A percentile compares a stretch with the other conserved stretches of the same genome.
Conservation (phyloP, 1,140 invertebrate species). For the Wiebesia pumilae region DNA sequence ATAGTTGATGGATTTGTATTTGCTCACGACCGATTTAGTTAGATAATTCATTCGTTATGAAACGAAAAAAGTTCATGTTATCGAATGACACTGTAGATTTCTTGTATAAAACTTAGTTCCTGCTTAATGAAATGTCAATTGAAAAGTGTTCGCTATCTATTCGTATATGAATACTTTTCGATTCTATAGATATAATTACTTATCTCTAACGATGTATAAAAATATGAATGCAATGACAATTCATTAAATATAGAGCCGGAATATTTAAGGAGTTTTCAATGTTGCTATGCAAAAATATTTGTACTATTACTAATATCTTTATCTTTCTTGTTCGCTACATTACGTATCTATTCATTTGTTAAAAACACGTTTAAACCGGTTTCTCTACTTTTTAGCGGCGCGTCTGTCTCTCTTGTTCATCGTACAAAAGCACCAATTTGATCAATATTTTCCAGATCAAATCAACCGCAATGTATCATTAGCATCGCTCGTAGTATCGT, state of each 20-base stretch:
- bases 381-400: background rate
- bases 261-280: background rate
- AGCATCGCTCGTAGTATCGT: background rate
- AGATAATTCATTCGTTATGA: no score
- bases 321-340: background rate
- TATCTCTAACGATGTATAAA: background rate
- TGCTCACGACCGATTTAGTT: no score
- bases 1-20: no score
- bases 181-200: no score
- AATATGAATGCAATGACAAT: background rate
- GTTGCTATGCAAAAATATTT: background rate
- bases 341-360: background rate
- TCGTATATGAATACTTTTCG: no score
- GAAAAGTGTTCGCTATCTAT: no score
- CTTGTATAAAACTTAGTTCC: no score
- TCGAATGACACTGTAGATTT: no score
- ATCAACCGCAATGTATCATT: background rate
- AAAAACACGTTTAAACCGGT: conserved; percentile 25
- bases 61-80: no score
- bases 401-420: background rate
- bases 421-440: conserved; percentile 2
- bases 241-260: background rate
- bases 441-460: conserved; percentile 10
- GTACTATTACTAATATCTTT: background rate
- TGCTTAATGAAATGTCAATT: no score